Conservation (phyloP, 2,888 invertebrate species). For the Acrocyrtus sp. region DNA sequence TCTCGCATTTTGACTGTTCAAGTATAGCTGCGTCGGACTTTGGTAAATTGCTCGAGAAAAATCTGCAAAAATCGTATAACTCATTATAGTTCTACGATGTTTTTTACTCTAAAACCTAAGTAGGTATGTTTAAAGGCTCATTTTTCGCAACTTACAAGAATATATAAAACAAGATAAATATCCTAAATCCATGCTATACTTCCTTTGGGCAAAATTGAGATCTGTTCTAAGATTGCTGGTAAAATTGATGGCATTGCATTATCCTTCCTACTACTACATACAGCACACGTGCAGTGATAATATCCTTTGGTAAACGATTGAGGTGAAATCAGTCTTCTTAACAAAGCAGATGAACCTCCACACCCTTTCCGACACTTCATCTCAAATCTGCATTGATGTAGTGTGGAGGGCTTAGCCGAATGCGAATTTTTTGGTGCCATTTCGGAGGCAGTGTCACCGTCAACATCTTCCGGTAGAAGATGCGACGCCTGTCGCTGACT, state of each 20-base stretch:
- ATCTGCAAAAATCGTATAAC: too few species aligned
- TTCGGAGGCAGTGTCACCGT: too few species aligned
- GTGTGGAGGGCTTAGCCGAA: not conserved
- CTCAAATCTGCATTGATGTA: not conserved
- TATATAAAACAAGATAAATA: not conserved
- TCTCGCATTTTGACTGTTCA: constrained; percentile 23
- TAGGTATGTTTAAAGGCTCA: too few species aligned
- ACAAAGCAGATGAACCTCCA: not conserved
- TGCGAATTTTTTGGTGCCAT: constrained; percentile 15
- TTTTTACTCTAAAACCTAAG: too few species aligned
- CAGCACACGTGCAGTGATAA: not conserved
- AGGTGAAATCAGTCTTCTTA: constrained; percentile 19
- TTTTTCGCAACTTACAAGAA: too few species aligned
- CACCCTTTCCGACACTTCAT: not conserved
- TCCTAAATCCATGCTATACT: constrained; percentile 1
- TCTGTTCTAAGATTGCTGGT: constrained; percentile 4
- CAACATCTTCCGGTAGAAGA: too few species aligned
- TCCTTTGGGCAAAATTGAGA: constrained; percentile 15
- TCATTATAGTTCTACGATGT: too few species aligned
- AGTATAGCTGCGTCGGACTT: not conserved
- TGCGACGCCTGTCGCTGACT: too few species aligned
- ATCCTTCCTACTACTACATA: not conserved
- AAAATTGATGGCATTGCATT: not conserved
- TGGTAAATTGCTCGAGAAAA: not conserved
- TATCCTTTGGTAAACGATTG: constrained; percentile 21